These are phyloP conservation scores for Scatophagus argus DNA, from an alignment of 2,113 vertebrate genomes.

Conservation along the genomic window DNA sequence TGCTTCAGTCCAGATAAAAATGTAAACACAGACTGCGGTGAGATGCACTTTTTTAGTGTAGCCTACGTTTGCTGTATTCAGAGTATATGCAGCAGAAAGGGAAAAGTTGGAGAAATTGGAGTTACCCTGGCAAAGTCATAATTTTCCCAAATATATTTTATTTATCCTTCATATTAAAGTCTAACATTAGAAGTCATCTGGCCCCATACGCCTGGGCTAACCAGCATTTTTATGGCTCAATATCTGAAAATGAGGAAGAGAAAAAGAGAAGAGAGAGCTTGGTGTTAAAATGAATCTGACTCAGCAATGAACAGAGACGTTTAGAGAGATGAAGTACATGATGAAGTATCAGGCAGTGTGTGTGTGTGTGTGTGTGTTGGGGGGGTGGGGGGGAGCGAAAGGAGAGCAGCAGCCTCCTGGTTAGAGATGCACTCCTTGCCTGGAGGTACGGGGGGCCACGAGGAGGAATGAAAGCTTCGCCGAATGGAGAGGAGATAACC, in stretches of 20 bases:
- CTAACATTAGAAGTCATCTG: background rate
- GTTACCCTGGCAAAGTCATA: background rate
- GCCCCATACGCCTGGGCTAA: background rate
- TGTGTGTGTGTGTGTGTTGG: too few relatives aligned
- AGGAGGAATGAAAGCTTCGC: conserved; percentile 65
- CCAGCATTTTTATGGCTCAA: background rate
- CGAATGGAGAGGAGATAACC: conserved; percentile 73
- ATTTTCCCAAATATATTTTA: conserved; percentile 4
- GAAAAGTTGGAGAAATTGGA: background rate
- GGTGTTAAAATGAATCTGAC: conserved; percentile 53
- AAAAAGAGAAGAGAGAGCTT: conserved; percentile 20
- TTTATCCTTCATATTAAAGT: conserved; percentile 18
- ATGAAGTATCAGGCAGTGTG: conserved; percentile 59
- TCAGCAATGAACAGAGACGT: conserved; percentile 58
- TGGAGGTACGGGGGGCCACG: conserved; percentile 66
- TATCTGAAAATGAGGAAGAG: conserved; percentile 3
- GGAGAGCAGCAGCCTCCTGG: conserved; percentile 55
- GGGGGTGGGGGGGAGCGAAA: conserved; percentile 34
- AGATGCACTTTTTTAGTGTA: conserved; percentile 5
- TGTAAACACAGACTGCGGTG: conserved; percentile 18
- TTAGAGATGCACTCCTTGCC: conserved; percentile 69
- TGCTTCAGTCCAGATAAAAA: conserved; percentile 20
- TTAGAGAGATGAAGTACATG: conserved; percentile 60
- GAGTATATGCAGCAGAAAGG: background rate
- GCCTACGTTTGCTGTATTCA: conserved; percentile 22